Conservation (phyloP, 2,888 invertebrate species). For the Tortrix viridana region DNA sequence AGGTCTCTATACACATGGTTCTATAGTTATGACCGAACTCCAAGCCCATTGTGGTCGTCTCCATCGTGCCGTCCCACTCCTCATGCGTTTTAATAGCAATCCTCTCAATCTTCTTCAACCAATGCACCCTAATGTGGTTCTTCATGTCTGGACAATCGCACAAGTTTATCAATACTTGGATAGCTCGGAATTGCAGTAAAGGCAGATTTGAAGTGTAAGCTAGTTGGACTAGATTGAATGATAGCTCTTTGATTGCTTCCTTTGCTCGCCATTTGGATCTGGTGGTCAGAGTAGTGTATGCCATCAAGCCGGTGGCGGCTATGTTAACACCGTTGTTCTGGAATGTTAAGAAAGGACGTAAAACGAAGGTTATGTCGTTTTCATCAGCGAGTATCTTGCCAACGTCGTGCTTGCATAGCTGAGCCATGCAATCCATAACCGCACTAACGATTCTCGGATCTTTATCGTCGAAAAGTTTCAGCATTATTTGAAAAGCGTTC, state of each 20-base stretch:
- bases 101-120: conserved; percentile 52
- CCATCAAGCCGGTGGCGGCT: conserved; percentile 63
- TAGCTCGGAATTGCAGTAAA: conserved; percentile 59
- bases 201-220: conserved; percentile 57
- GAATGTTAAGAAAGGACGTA: conserved; percentile 51
- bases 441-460: conserved; percentile 58
- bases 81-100: conserved; percentile 63
- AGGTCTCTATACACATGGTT: conserved; percentile 65
- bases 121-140: conserved; percentile 58
- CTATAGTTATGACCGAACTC: conserved; percentile 70
- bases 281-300: conserved; percentile 66
- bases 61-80: conserved; percentile 68
- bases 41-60: conserved; percentile 58
- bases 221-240: conserved; percentile 56
- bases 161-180: conserved; percentile 71
- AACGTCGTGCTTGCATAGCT: conserved; percentile 68
- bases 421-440: conserved; percentile 70
- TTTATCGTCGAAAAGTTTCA: conserved; percentile 54
- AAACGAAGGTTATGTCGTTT: conserved; percentile 59
- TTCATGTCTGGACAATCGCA: conserved; percentile 74
- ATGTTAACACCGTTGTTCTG: conserved; percentile 57
- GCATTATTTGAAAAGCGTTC: conserved; percentile 70
- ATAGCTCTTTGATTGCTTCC: conserved; percentile 57
- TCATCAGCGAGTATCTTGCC: conserved; percentile 67
- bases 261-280: conserved; percentile 74